Base-by-base conservation (phyloP, 2,888 invertebrate genomes). In the Sussaba pulchella region DNA sequence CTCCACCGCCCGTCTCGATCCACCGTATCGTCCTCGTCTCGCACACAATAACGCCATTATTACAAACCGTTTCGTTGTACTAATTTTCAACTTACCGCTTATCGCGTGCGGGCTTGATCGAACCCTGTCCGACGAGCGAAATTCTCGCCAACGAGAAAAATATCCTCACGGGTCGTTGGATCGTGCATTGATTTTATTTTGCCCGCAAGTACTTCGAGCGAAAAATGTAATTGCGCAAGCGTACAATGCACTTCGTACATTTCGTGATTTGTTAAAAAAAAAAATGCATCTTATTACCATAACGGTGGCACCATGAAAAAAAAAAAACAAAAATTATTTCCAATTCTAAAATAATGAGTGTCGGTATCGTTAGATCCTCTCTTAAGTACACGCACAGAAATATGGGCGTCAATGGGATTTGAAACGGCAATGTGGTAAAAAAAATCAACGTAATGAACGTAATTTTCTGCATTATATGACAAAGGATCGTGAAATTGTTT, bases 71-170 rank as follows among this genome's bases (percentile, higher is more conserved):
- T 76, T 70, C 72, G 71, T 78, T 73, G 73, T 52, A 64, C 47
- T 69, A 69, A 78, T 74, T 78, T 78, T 78, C 73, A 73, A 69
- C 69, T 74, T 69, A 74, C 73, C 24, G 26, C 64, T 70, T 80
- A 75, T 80, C 79, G 79, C 79, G 79, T 75, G 76, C 71, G 50
- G 50, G 26, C 66, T 43, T 66, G 54, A 63, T 59, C 67, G 50
- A 45, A 64, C 19, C n/a, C 59, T 36, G 52, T 52, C 39, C 50
- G 17, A 12, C 26, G 59, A 17, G 10, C 69, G 17, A 26, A 54
- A 64, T 45, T 31, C 64, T 57, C 24, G 36, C 12, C 54, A 61
- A n/a, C n/a, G n/a, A n/a, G n/a, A n/a, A 78, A 78, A 78, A 69
- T 57, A 47, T 69, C 54, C 26, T 17, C 57, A 69, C 24, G 31